These are phyloP conservation scores for Gasteruption jaculator DNA, from an alignment of 2,888 invertebrate genomes.

Conservation along the genomic window DNA sequence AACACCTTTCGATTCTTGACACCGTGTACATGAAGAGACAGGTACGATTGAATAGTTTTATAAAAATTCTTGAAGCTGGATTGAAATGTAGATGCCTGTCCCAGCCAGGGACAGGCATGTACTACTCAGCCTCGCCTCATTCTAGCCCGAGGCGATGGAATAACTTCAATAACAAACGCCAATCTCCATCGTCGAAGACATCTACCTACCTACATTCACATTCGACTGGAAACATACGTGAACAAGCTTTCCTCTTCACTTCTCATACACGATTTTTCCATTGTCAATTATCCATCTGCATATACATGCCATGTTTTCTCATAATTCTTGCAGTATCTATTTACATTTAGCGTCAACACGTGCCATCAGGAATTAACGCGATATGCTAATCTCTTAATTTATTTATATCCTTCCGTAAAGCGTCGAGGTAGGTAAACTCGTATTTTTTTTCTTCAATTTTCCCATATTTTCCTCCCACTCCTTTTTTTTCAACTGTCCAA, in stretches of 20 bases:
- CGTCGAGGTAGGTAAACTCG: too few relatives aligned
- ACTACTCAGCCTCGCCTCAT: constrained; percentile 39
- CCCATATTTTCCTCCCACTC: too few relatives aligned
- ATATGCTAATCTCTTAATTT: too few relatives aligned
- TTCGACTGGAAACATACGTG: constrained; percentile 9
- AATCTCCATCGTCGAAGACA: constrained; percentile 30
- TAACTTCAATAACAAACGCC: constrained; percentile 43
- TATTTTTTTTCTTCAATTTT: too few relatives aligned
- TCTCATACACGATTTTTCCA: too few relatives aligned
- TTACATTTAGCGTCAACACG: too few relatives aligned
- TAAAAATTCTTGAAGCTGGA: constrained; percentile 28
- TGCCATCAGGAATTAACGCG: too few relatives aligned
- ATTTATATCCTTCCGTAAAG: too few relatives aligned
- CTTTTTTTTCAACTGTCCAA: too few relatives aligned
- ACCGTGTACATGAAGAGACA: constrained; percentile 14
- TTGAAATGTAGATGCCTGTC: constrained; percentile 37
- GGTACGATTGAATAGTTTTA: constrained; percentile 18
- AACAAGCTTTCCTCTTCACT: constrained; percentile 19
- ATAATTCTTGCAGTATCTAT: too few relatives aligned
- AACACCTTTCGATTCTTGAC: constrained; percentile 11
- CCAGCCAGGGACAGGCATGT: constrained; percentile 34
- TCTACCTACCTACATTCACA: constrained; percentile 22
- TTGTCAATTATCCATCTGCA: too few relatives aligned
- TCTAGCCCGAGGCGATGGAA: constrained; percentile 43
- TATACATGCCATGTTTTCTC: too few relatives aligned